A percentile compares a stretch with the other conserved stretches of the same genome.
These are phyloP conservation scores for Xanthia togata DNA, from an alignment of 2,888 invertebrate species.

Conservation along the genomic window DNA sequence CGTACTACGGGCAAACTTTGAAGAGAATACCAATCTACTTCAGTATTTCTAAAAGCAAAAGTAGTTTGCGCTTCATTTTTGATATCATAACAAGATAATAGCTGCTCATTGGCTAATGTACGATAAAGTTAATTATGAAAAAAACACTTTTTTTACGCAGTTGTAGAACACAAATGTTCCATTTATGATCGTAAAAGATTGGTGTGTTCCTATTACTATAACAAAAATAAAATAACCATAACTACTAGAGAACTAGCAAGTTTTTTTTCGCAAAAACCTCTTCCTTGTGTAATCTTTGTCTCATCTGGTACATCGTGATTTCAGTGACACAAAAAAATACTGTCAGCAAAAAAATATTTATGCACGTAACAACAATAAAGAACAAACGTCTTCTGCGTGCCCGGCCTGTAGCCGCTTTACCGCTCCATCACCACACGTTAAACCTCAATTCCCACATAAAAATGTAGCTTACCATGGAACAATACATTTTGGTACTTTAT, in stretches of 20 bases:
- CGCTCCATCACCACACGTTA: slow-evolving; percentile 35
- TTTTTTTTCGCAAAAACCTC: slow-evolving; percentile 5
- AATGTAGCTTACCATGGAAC: slow-evolving; percentile 39
- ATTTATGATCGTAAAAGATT: slow-evolving; percentile 16
- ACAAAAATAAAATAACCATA: not conserved
- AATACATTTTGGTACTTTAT: slow-evolving; percentile 40
- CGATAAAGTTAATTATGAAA: slow-evolving; percentile 41
- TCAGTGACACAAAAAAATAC: slow-evolving; percentile 20
- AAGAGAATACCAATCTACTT: slow-evolving; percentile 2
- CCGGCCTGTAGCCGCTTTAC: slow-evolving; percentile 18
- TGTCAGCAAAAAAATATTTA: slow-evolving; percentile 23
- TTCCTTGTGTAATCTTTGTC: slow-evolving; percentile 30
- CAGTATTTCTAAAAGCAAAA: slow-evolving; percentile 29
- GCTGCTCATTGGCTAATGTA: slow-evolving; percentile 39
- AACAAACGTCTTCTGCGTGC: slow-evolving; percentile 37
- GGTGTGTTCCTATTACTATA: not conserved
- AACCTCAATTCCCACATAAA: slow-evolving; percentile 50
- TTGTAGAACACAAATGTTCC: slow-evolving; percentile 1
- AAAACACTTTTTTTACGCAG: slow-evolving; percentile 16
- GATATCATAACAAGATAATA: slow-evolving; percentile 56
- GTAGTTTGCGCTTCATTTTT: slow-evolving; percentile 29
- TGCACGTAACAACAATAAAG: slow-evolving; percentile 59
- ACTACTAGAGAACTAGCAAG: not conserved
- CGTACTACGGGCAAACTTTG: not conserved
- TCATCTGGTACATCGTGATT: slow-evolving; percentile 24